Conservation (phyloP, 2,113 vertebrate genomes). For the Tachuris rubrigastra region DNA sequence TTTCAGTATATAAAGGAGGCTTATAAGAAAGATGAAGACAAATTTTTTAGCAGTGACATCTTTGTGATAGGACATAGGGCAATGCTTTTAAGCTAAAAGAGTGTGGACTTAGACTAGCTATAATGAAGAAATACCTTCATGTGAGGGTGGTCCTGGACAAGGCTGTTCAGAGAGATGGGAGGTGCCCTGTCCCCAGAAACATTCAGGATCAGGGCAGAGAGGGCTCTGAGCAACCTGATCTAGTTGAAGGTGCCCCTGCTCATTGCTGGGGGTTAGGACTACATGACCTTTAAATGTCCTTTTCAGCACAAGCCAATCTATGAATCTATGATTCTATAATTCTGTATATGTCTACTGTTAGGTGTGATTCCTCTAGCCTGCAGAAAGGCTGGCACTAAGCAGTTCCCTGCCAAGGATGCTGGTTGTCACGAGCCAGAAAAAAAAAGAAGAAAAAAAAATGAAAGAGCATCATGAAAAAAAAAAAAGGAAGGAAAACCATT, state of each 20-base stretch:
- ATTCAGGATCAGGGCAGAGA: not conserved
- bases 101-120: not conserved
- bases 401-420: not conserved
- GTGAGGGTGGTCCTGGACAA: fast-evolving
- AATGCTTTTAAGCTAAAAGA: not conserved
- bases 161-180: not conserved
- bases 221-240: not conserved
- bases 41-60: not conserved
- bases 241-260: not conserved
- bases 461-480: fast-evolving
- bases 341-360: not conserved
- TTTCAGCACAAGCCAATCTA: not conserved
- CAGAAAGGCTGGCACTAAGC: not conserved
- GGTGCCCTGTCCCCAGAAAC: not conserved
- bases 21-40: not conserved
- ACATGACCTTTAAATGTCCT: not conserved
- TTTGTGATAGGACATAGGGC: not conserved
- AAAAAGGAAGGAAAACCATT: not conserved
- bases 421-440: not conserved
- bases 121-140: not conserved
- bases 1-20: not conserved
- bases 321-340: not conserved
- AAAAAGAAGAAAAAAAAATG: not conserved
- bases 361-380: not conserved
- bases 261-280: not conserved